Percentiles rank a stretch among this genome's conserved stretches.
phyloP scores from a whole-genome alignment of 2,797 vertebrate genomes.

The Pseudochromis fuscus region DNA sequence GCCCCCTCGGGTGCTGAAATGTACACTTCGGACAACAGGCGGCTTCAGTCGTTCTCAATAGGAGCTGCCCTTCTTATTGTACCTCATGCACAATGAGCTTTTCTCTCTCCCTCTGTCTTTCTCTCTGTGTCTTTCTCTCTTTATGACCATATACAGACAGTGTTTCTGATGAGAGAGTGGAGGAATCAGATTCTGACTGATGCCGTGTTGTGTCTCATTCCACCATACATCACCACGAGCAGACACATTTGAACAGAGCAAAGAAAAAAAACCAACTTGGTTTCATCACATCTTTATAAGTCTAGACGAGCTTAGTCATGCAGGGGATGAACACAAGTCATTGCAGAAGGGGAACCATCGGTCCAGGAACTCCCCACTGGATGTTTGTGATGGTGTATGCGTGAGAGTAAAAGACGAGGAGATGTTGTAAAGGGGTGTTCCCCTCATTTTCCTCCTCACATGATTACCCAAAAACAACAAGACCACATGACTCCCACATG shows the following conservation, averaged over 20 bases:
- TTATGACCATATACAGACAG: conserved; percentile 74
- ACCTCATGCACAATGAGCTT: conserved; percentile 87
- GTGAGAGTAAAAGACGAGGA: conserved; percentile 33
- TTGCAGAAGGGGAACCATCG: conserved; percentile 73
- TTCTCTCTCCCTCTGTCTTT: conserved; percentile 76
- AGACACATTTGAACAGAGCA: conserved; percentile 13
- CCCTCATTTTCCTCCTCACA: conserved; percentile 75
- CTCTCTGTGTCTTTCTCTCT: conserved; percentile 62
- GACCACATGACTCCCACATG: conserved; percentile 83
- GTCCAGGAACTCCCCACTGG: conserved; percentile 70
- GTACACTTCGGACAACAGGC: conserved; percentile 85
- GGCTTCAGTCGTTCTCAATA: conserved; percentile 87
- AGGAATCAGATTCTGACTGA: conserved; percentile 56
- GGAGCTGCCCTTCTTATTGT: conserved; percentile 90
- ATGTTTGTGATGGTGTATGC: conserved; percentile 39
- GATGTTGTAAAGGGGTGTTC: conserved; percentile 64
- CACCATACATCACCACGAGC: conserved; percentile 15
- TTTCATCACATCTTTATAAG: conserved; percentile 28
- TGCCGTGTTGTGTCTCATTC: conserved; percentile 30
- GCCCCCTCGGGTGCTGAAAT: conserved; percentile 79
- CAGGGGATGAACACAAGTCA: conserved; percentile 52
- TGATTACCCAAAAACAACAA: conserved; percentile 76
- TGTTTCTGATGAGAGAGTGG: conserved; percentile 65
- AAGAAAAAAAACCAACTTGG: conserved; percentile 8
- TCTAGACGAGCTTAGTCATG: conserved; percentile 49